Percentiles rank a stretch among this genome's conserved stretches.
Conservation (phyloP, 2,797 vertebrate genomes). For the Phaenicophaeus curvirostris region DNA sequence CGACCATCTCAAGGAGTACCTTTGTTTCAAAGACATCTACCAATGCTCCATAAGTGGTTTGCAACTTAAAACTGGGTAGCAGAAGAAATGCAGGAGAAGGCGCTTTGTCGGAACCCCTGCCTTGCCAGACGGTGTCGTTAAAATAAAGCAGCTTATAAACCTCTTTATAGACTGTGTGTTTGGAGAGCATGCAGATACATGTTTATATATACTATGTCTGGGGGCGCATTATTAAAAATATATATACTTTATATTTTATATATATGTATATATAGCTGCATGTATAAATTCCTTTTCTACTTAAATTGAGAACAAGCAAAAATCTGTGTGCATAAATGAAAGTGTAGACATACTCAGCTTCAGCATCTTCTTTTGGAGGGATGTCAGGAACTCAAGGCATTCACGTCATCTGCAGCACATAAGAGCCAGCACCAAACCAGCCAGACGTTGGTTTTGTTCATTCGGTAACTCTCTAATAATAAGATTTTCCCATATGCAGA, state of each 20-base stretch:
- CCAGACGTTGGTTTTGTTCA: neutral
- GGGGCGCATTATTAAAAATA: neutral
- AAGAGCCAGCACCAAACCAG: neutral
- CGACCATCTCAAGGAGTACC: neutral
- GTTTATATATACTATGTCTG: neutral
- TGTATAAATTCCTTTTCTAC: neutral
- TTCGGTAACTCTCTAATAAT: neutral
- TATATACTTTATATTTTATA: neutral
- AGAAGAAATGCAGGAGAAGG: neutral
- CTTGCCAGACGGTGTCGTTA: neutral
- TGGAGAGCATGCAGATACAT: neutral
- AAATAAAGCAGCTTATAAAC: neutral
- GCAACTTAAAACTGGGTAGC: neutral
- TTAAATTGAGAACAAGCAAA: neutral
- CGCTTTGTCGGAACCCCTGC: neutral
- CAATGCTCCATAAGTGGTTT: neutral
- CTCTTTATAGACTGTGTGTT: neutral
- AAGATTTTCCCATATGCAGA: neutral
- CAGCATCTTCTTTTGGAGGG: neutral
- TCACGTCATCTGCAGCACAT: neutral
- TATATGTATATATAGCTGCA: neutral
- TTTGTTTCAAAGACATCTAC: neutral
- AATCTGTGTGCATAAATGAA: neutral
- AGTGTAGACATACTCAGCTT: fast-evolving
- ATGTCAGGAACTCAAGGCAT: neutral